Conservation (phyloP, 2,113 vertebrate species). For the Tenrec ecaudatus region DNA sequence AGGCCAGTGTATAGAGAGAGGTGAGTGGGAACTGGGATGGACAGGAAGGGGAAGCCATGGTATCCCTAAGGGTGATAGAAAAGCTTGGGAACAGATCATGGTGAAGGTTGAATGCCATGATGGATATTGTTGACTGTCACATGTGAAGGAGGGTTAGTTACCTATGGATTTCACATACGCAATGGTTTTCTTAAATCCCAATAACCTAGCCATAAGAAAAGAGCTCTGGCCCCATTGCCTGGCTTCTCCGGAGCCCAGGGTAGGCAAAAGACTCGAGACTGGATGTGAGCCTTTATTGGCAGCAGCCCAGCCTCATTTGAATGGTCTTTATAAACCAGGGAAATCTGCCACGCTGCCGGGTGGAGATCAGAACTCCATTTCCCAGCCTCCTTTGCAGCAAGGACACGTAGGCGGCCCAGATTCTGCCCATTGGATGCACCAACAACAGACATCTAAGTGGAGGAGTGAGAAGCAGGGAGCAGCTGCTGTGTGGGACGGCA, state of each 20-base stretch:
- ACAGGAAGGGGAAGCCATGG: not conserved
- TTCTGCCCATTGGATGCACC: not conserved
- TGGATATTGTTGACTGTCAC: not conserved
- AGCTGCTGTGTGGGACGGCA: not conserved
- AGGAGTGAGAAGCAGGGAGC: not conserved
- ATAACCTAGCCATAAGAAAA: not conserved
- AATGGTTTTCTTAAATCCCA: not conserved
- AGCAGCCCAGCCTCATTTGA: not conserved
- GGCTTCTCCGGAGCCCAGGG: constrained; percentile 18
- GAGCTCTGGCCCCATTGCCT: not conserved
- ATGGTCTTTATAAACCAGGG: not conserved
- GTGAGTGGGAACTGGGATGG: not conserved
- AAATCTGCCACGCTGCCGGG: not conserved
- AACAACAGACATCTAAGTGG: not conserved
- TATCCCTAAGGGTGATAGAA: not conserved
- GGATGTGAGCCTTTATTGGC: not conserved
- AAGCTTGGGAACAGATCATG: not conserved
- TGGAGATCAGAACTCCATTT: not conserved
- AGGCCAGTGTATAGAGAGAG: not conserved
- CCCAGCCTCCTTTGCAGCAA: not conserved
- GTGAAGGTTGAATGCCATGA: not conserved
- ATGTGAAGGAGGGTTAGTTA: not conserved
- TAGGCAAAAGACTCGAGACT: not conserved
- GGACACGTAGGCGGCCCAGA: not conserved
- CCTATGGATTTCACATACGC: not conserved